These are phyloP conservation scores for Eonycteris spelaea DNA, from an alignment of 2,113 vertebrate genomes.

Conservation along the genomic window DNA sequence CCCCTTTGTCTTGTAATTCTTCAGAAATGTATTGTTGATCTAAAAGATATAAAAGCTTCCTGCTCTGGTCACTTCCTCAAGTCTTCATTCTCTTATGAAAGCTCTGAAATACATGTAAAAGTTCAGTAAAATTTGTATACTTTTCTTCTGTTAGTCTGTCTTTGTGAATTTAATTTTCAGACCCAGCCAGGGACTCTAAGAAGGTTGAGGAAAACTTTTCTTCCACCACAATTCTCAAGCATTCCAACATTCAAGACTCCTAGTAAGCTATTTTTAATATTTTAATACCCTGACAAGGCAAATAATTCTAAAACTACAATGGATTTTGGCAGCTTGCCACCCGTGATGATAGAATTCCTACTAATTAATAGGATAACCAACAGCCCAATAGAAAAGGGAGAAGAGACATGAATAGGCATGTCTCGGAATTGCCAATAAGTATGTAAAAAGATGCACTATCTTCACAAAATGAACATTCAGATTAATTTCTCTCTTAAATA, in stretches of 20 bases:
- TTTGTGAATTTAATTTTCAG: background rate
- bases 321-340: background rate
- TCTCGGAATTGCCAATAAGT: background rate
- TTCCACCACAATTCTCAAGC: background rate
- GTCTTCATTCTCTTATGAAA: background rate
- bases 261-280: background rate
- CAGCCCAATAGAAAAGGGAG: background rate
- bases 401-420: background rate
- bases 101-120: background rate
- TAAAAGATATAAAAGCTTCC: background rate
- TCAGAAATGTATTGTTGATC: background rate
- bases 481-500: background rate
- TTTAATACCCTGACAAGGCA: background rate
- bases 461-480: background rate
- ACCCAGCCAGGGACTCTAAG: background rate
- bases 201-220: background rate
- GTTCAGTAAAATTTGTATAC: background rate
- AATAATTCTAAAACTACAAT: background rate
- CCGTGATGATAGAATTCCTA: background rate
- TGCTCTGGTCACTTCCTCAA: background rate
- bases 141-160: background rate
- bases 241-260: background rate
- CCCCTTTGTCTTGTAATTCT: background rate
- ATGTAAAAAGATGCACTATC: background rate
- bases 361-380: background rate